These are phyloP conservation scores for Cyphomyrus discorhynchus DNA, from an alignment of 2,113 vertebrate species.

Conservation along the genomic window DNA sequence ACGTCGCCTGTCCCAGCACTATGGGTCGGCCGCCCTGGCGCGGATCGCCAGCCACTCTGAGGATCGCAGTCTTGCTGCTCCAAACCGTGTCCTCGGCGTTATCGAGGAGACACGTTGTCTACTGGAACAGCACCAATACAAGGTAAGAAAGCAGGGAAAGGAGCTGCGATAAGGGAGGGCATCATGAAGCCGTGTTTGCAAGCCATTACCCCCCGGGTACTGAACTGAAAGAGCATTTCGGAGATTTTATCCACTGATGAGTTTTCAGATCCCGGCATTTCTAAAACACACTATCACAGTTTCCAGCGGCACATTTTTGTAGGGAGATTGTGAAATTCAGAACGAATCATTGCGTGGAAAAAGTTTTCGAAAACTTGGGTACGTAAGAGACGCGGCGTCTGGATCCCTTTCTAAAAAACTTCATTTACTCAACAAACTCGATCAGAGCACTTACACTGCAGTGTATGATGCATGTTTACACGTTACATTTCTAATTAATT, in stretches of 20 bases:
- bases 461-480: neutral
- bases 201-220: neutral
- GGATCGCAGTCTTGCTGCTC: neutral
- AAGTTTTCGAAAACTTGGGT: neutral
- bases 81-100: neutral
- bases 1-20: neutral
- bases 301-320: neutral
- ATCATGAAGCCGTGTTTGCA: neutral
- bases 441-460: neutral
- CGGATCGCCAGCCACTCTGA: neutral
- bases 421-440: neutral
- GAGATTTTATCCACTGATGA: neutral
- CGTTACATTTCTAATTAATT: neutral
- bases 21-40: neutral
- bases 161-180: neutral
- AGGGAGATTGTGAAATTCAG: neutral
- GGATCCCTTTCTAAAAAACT: neutral
- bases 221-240: neutral
- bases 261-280: neutral
- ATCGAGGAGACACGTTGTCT: constrained; percentile 15
- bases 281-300: neutral
- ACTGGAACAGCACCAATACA: constrained; percentile 23
- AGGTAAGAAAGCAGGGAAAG: neutral
- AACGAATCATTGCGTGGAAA: neutral
- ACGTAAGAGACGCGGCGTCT: neutral